Evolutionary conservation across 1,140 invertebrate species (phyloP).

Genomic region (Papilio xuthus): DNA sequence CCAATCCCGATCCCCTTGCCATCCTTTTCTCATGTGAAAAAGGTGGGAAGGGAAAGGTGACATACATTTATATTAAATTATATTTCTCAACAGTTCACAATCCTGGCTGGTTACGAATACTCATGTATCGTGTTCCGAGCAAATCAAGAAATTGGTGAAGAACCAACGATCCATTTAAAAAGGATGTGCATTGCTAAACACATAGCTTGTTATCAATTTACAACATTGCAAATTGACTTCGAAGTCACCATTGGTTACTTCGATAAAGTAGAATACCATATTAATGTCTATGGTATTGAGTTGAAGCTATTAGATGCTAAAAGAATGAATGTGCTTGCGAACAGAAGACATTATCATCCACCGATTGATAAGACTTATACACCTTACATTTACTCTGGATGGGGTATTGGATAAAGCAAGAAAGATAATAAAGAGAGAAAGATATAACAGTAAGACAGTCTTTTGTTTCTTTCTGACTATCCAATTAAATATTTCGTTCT

Average conservation of each 20-base stretch:
- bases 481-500: not conserved
- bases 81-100: conserved; percentile 25
- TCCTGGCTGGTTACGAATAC: conserved; percentile 18
- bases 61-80: no score
- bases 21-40: no score
- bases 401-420: not conserved
- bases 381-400: not conserved
- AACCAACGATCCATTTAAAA: conserved; percentile 10
- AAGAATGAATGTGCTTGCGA: not conserved
- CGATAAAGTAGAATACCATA: conserved; percentile 25
- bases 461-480: not conserved
- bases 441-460: not conserved
- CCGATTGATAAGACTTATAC: not conserved
- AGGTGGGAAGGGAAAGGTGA: no score
- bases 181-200: conserved; percentile 10
- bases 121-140: conserved; percentile 17
- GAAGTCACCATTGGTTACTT: not conserved
- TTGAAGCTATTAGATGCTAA: conserved; percentile 5
- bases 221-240: conserved; percentile 32
- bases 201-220: conserved; percentile 10
- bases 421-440: not conserved
- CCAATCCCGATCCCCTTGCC: no score
- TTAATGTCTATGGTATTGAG: conserved; percentile 13
- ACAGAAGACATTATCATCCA: not conserved
- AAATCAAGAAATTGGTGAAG: not conserved